Evolutionary conservation across 2,797 vertebrate genomes (phyloP).

Genomic region (Hoplostethus atlanticus): DNA sequence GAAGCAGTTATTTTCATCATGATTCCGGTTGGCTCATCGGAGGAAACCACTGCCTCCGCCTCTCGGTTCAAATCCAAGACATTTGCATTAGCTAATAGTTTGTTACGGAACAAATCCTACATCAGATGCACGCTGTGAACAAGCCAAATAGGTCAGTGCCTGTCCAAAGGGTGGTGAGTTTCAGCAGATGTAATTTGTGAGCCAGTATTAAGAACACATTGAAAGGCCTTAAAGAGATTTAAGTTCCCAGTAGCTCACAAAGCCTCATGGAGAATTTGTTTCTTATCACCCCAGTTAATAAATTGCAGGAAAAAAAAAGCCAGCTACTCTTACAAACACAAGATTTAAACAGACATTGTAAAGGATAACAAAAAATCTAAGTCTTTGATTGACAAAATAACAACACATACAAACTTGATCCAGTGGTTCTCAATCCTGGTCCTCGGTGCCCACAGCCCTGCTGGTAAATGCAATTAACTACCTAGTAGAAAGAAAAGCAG

Average conservation of each 20-base stretch:
- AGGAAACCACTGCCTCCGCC: constrained; percentile 14
- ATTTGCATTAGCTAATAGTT: constrained; percentile 23
- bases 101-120: constrained; percentile 22
- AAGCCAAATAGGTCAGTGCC: constrained; percentile 2
- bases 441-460: no score
- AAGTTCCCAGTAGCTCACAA: constrained; percentile 1
- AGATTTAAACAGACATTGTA: no score
- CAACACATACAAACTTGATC: no score
- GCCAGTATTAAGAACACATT: not conserved
- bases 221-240: constrained; percentile 6
- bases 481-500: no score
- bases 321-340: no score
- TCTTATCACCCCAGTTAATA: not conserved
- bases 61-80: constrained; percentile 24
- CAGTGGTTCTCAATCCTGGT: no score
- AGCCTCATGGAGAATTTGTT: not conserved
- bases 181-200: constrained; percentile 5
- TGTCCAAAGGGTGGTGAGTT: not conserved
- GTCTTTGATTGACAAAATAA: no score
- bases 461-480: no score
- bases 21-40: constrained; percentile 11
- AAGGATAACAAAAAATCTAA: no score
- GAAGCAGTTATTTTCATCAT: constrained; percentile 35
- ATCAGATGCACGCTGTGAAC: constrained; percentile 5
- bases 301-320: no score